A percentile compares a stretch with the other conserved stretches of the same genome.
These are phyloP conservation scores for Axea sp. DNA, from an alignment of 2,888 invertebrate species.

Conservation along the genomic window DNA sequence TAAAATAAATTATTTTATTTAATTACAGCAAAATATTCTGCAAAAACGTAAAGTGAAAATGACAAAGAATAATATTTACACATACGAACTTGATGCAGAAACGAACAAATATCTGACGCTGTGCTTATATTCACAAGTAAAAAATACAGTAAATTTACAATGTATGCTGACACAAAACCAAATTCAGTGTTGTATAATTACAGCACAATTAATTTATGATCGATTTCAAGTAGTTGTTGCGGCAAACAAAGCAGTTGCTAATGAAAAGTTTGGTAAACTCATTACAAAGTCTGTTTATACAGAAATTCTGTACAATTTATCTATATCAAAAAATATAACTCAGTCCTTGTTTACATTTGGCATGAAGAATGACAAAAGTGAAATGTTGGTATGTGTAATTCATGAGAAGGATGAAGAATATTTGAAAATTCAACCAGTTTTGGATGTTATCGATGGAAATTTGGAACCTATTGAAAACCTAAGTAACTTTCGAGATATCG, in stretches of 20 bases:
- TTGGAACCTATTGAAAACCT: constrained; percentile 80
- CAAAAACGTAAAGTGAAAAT: no score
- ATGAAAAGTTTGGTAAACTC: constrained; percentile 80
- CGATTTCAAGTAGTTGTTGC: constrained; percentile 84
- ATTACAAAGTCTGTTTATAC: constrained; percentile 84
- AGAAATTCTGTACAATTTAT: constrained; percentile 86
- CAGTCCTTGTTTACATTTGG: constrained; percentile 85
- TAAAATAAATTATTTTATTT: no score
- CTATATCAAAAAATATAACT: constrained; percentile 85
- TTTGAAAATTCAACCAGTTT: constrained; percentile 71
- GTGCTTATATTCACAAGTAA: constrained; percentile 82
- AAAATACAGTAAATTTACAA: constrained; percentile 81
- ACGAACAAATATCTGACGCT: constrained; percentile 80
- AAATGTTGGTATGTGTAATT: constrained; percentile 80
- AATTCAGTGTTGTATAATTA: constrained; percentile 84
- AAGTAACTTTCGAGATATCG: constrained; percentile 79
- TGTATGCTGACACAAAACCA: no score
- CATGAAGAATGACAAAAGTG: constrained; percentile 80
- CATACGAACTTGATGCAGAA: constrained; percentile 78
- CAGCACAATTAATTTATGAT: constrained; percentile 82
- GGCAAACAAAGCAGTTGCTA: constrained; percentile 84
- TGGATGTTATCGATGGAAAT: constrained; percentile 82
- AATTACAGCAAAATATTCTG: no score
- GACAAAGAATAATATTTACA: constrained; percentile 50
- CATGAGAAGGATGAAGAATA: constrained; percentile 70